Base-by-base conservation (phyloP, 23 tunicate species). In the Phallusia fumigata region DNA sequence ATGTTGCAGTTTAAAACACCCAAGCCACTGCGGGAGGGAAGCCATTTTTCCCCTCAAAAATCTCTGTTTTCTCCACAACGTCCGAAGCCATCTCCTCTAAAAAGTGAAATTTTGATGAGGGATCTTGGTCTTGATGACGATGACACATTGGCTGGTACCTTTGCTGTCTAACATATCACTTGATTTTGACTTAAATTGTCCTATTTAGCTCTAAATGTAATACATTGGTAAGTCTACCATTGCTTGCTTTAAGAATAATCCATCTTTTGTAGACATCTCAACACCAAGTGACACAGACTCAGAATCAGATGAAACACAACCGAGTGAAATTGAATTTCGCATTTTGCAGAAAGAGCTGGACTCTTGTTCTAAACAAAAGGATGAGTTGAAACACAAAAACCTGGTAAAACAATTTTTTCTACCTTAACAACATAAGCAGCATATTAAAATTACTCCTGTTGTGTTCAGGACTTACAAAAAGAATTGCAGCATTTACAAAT, bases 81-180 rank as follows among this genome's bases (percentile, higher is more conserved):
- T 11, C 97, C 97, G 31, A 81, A 92, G 76, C 97, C 97, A 53
- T 87, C 97, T 11, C 97, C 97, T 5, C 78, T 87, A 26, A 92
- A 92, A 50, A 58, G 73, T 35, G 88, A 92, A 52, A 65, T 81
- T 32, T 79, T 92, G 64, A 79, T 87, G 91, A 83, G 84, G 80
- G 97, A 92, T 52, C 85, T 92, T 34, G 97, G 97, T 31, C 82
- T 92, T 35, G 97, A 87, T 79, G 78, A 83, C 36, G 80, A 36
- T 31, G 69, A 58, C 69, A 58, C 69, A 6, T 58, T 58, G 69
- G 69, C 69, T 58, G 69, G 69, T 58, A 58, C 5, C 10, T 40
- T 40, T n/a, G n/a, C n/a, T n/a, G n/a, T n/a, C n/a, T n/a, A n/a
- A n/a, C n/a, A n/a, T n/a, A n/a, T n/a, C n/a, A n/a, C n/a, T n/a